Evolutionary conservation across 2,113 vertebrate species (phyloP), one percentile per base, ranked within the genome.

Genomic region (Stegostoma tigrinum): DNA sequence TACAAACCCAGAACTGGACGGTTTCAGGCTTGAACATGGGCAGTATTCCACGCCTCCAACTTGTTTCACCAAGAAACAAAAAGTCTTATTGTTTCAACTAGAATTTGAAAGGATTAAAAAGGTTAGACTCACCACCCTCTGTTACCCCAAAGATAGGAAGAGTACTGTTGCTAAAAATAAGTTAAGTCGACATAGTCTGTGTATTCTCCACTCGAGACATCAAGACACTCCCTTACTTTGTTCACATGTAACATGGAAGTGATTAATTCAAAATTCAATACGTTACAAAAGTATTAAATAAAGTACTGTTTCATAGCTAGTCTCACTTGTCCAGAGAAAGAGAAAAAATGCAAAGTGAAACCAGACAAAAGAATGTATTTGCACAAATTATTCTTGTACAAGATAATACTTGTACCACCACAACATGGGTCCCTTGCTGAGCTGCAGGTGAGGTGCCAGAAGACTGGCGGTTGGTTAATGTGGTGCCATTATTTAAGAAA

Each of bases 241-340:
- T 66, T 66, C 89, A 91, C 34, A 61, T 14, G 64, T 64, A 90
- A 61, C 87, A 66, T 48, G 30, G n/a, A 91, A 34, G 89, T 66
- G 89, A 91, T 91, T 91, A 66, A 91, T 64, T 91, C 6, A 17
- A 91, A 19, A 66, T 91, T 91, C 38, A 91, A 91, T 91, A 66
- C 64, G 38, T 55, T 66, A 23, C 15, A 5, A 42, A 91, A 34
- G 55, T 91, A 17, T 91, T 21, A 19, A 61, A 91, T 91, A 66
- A 66, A 64, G 34, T 66, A 52, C 38, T 91, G 55, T 61, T 91
- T 34, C 89, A 19, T 34, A 38, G 61, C 89, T 64, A 38, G 21
- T 91, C n/a, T 34, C 89, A 66, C 55, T 23, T 34, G 34, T 66
- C 89, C 55, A 91, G 55, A 91, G 21, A 91, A 19, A 91, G 61